Base-by-base conservation (phyloP, 2,113 vertebrate genomes). In the Phocoena phocoena region DNA sequence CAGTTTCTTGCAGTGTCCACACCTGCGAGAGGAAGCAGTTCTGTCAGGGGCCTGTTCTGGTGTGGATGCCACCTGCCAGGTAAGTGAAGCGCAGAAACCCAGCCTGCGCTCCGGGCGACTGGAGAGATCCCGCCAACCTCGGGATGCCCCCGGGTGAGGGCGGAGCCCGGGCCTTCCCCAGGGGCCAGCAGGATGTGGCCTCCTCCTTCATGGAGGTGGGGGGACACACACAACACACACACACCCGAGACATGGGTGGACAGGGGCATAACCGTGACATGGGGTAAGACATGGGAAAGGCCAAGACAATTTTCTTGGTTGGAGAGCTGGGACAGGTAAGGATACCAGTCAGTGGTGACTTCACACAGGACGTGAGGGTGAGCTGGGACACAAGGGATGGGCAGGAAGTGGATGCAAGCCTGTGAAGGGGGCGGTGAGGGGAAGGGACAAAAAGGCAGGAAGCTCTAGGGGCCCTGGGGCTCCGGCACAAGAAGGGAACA, bases 1-100 rank as follows among this genome's bases (percentile, higher is more conserved):
- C 73, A 99, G 99, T 85, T 98, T 98, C 97, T 99, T 99, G 97
- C 99, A 99, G 98, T 99, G 99, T 31, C 99, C 99, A 85, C 99
- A 99, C 99, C 99, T 99, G 81, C 13, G 9, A 14, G n/a, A 55
- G 47, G 0, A 60, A 71, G 18, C 17, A 3, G 84, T 71, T 65
- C 62, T 5, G 70, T 17, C 33, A 79, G 60, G 17, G 26, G 58
- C 36, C 0, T 2, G n/a, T 7, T 41, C 47, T 53, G 28, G 25
- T 10, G 9, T 0, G 5, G 21, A 80, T 1, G 2, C 9, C 8
- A 41, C 20, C 38, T 63, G 50, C 50, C 13, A 58, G 55, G 28
- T 11, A 28, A 31, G 5, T 3, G 20, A 84, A 28, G 44, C 11
- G 0, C 23, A 50, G 13, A 90, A 23, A 65, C 23, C 20, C 38